phyloP scores from a whole-genome alignment of 2,113 vertebrate species.

The Tetraodon nigroviridis region DNA sequence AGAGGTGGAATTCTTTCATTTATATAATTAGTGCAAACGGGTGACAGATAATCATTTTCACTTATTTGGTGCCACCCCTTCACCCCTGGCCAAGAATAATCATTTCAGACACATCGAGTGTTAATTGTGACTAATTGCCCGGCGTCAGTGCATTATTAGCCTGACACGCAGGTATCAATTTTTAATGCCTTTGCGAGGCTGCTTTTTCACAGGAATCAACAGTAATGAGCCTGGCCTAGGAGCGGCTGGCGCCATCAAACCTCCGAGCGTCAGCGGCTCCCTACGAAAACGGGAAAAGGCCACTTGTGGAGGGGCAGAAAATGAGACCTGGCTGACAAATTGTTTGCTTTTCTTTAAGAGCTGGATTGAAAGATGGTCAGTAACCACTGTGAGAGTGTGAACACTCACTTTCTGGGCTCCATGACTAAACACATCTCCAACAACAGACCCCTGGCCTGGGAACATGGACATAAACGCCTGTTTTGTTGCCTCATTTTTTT shows the following conservation, averaged over 20 bases:
- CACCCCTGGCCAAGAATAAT: conserved; percentile 67
- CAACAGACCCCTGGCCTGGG: too few relatives aligned
- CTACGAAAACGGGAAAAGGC: conserved; percentile 17
- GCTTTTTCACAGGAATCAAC: conserved; percentile 57
- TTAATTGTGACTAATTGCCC: conserved; percentile 79
- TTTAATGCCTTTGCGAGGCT: conserved; percentile 58
- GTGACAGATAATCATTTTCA: conserved; percentile 69
- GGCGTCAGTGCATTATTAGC: conserved; percentile 63
- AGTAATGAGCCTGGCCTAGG: conserved; percentile 69
- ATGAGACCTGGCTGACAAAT: too few relatives aligned
- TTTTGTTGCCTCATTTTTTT: too few relatives aligned
- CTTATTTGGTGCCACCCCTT: conserved; percentile 66
- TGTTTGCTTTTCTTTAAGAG: too few relatives aligned
- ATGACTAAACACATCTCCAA: too few relatives aligned
- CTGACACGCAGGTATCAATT: conserved; percentile 73
- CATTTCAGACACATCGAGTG: conserved; percentile 66
- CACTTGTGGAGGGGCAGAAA: not conserved
- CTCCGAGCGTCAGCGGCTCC: conserved; percentile 18
- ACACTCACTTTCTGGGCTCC: too few relatives aligned
- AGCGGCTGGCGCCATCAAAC: conserved; percentile 66
- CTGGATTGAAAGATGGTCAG: too few relatives aligned
- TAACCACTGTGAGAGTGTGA: too few relatives aligned
- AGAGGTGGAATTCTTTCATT: conserved; percentile 66
- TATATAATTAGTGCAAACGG: conserved; percentile 71
- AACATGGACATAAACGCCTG: too few relatives aligned